A percentile compares a stretch with the other conserved stretches of the same genome.
Conservation (phyloP, 2,888 invertebrate genomes). For the Sisyra terminalis region DNA sequence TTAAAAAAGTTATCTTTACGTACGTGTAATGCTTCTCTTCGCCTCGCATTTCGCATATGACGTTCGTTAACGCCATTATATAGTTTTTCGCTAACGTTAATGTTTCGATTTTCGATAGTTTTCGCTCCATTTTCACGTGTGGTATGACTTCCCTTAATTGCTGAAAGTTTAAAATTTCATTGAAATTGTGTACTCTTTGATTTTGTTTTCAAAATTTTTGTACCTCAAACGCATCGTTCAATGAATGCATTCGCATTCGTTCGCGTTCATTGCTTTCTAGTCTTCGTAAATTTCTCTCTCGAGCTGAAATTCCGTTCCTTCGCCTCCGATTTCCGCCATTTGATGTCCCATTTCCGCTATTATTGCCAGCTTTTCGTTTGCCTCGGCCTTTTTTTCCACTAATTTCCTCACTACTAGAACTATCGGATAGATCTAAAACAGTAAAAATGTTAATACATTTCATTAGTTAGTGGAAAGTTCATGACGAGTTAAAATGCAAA, state of each 20-base stretch:
- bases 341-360: slow-evolving; percentile 22
- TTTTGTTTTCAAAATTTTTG: slow-evolving; percentile 2
- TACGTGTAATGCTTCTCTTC: slow-evolving; percentile 50
- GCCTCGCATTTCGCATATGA: slow-evolving; percentile 60
- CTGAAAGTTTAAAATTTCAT: slow-evolving; percentile 25
- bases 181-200: background rate
- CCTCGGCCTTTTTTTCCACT: slow-evolving; percentile 11
- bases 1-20: no score
- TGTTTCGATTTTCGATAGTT: slow-evolving; percentile 65
- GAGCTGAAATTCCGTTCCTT: slow-evolving; percentile 41
- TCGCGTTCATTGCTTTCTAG: slow-evolving; percentile 66
- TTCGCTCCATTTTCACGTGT: slow-evolving; percentile 60
- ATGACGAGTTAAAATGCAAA: no score
- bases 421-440: slow-evolving; percentile 7
- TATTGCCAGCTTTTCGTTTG: slow-evolving; percentile 23
- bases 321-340: slow-evolving; percentile 26
- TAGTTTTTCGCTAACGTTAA: slow-evolving; percentile 67
- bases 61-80: slow-evolving; percentile 66
- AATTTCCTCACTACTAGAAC: slow-evolving; percentile 6
- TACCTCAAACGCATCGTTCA: slow-evolving; percentile 66
- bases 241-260: slow-evolving; percentile 62
- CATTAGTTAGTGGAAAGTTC: no score
- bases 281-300: slow-evolving; percentile 53
- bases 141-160: slow-evolving; percentile 62
- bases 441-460: no score